phyloP scores from a whole-genome alignment of 1,140 invertebrate genomes.

The Ruditapes philippinarum region DNA sequence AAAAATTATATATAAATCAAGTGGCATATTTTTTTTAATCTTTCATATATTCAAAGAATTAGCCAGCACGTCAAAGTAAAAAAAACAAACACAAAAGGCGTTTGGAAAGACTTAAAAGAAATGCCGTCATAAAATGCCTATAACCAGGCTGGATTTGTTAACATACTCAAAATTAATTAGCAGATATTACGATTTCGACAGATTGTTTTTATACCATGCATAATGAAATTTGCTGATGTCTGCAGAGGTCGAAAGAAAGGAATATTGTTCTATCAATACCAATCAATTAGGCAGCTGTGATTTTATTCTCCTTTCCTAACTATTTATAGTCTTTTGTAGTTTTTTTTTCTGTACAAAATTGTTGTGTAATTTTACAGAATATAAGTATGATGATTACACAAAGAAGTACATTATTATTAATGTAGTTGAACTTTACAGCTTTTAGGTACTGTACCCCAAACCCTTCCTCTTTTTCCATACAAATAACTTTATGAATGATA shows the following conservation, averaged over 20 bases:
- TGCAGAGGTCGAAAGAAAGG: not conserved
- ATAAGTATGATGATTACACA: too few relatives aligned
- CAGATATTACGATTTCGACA: constrained; percentile 44
- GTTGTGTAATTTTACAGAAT: too few relatives aligned
- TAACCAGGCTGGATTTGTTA: constrained; percentile 19
- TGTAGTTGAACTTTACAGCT: too few relatives aligned
- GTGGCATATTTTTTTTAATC: not conserved
- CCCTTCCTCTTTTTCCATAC: too few relatives aligned
- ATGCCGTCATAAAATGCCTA: constrained; percentile 1
- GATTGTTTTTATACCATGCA: constrained; percentile 31
- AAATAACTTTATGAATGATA: too few relatives aligned
- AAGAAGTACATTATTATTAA: too few relatives aligned
- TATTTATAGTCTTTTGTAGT: constrained; percentile 10
- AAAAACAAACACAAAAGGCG: not conserved
- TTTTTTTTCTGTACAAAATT: too few relatives aligned
- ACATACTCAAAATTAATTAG: constrained; percentile 49
- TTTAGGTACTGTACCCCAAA: too few relatives aligned
- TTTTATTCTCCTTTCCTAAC: constrained; percentile 2
- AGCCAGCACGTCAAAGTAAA: not conserved
- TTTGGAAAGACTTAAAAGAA: constrained; percentile 16
- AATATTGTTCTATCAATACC: constrained; percentile 25
- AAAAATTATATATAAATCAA: constrained; percentile 15
- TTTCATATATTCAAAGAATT: constrained; percentile 12
- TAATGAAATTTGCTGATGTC: constrained; percentile 29
- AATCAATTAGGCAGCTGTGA: constrained; percentile 50